Evolutionary conservation across 2,797 vertebrate species (phyloP), one percentile per base, ranked within the genome.

Genomic region (Chloroceryle inda): DNA sequence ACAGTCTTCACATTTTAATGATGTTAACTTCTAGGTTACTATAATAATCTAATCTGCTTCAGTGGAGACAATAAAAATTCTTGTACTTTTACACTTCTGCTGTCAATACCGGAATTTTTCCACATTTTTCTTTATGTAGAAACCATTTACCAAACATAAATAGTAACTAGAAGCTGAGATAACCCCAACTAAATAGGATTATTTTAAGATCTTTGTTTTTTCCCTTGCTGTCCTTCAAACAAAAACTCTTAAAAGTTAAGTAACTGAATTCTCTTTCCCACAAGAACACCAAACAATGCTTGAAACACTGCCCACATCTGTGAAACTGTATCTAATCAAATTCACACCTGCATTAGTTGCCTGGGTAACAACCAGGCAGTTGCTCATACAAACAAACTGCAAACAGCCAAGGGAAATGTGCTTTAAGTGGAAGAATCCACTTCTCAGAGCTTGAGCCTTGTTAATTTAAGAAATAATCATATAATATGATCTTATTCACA

Each of bases 361-460:
- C 92, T 49, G 87, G 94, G 94, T 66, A 84, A 97, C 85, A 96
- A 91, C 89, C 92, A 91, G 82, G 88, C 58, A 64, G 69, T 92
- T 24, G 27, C 66, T 96, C 83, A 77, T 59, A 89, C 59, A 89
- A 96, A 81, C 91, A 97, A 92, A 66, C 66, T 61, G 92, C 52
- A 81, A 74, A 85, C 66, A 92, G 82, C 75, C 94, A 78, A 96
- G 64, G 40, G 35, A 96, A 91, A 89, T 61, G 47, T 77, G 66
- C 71, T 63, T 52, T 67, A 74, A 93, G 59, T 78, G 53, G 89
- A 91, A 75, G 72, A 37, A 37, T 80, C 79, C 33, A 89, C 40
- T 55, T 72, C 68, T 40, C 71, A 45, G 47, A 40, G 77, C n/a
- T 27, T 52, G 24, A 79, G 67, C 26, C 42, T 71, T 52, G 72